Conservation (phyloP, 2,797 vertebrate species). For the Tokudaia tokunoshimensis region DNA sequence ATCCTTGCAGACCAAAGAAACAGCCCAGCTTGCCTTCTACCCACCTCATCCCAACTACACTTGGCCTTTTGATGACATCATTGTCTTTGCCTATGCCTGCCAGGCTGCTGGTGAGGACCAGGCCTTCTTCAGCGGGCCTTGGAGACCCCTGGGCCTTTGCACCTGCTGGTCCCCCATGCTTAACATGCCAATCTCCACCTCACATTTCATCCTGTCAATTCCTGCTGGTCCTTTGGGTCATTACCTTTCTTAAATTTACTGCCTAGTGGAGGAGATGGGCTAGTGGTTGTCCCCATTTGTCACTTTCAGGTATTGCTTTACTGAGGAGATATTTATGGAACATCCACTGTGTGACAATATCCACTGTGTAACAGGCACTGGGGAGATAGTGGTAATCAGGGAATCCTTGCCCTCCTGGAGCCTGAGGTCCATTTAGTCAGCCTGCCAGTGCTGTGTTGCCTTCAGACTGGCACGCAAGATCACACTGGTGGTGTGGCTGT, state of each 20-base stretch:
- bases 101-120: slow-evolving; percentile 91
- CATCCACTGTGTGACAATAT: neutral
- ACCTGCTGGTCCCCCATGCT: neutral
- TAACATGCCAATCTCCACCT: neutral
- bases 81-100: slow-evolving; percentile 96
- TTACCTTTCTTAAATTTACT: neutral
- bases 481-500: neutral
- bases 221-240: neutral
- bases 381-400: neutral
- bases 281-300: neutral
- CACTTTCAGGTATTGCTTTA: neutral
- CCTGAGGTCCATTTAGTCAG: neutral
- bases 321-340: neutral
- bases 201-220: neutral
- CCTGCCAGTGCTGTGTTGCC: neutral
- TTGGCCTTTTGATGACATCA: slow-evolving; percentile 98
- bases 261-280: neutral
- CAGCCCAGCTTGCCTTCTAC: slow-evolving; percentile 92
- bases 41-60: slow-evolving; percentile 95
- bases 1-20: slow-evolving; percentile 92
- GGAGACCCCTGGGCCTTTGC: neutral
- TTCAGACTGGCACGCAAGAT: neutral
- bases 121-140: neutral
- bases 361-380: neutral
- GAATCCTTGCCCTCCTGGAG: neutral